Evolutionary conservation across 2,888 invertebrate genomes (phyloP).

Genomic region (Atrina japonica): DNA sequence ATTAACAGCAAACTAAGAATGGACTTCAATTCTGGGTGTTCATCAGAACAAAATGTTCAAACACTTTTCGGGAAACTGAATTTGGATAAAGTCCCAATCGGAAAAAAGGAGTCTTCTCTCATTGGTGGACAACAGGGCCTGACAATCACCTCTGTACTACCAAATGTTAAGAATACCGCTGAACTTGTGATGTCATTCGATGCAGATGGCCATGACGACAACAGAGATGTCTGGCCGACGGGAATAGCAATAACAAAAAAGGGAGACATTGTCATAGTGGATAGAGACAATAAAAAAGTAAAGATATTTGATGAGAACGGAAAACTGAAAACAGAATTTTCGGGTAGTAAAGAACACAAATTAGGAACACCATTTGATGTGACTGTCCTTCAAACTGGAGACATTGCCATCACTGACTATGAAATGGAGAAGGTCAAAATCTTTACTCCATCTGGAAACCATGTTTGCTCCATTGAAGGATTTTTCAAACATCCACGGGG

Average conservation of each 20-base stretch:
- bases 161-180: slow-evolving; percentile 53
- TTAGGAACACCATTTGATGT: slow-evolving; percentile 75
- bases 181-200: slow-evolving; percentile 59
- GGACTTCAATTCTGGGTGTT: slow-evolving; percentile 62
- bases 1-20: slow-evolving; percentile 56
- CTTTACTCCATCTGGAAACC: slow-evolving; percentile 62
- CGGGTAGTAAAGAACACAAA: slow-evolving; percentile 59
- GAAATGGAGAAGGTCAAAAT: slow-evolving; percentile 72
- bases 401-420: slow-evolving; percentile 74
- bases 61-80: slow-evolving; percentile 67
- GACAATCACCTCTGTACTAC: slow-evolving; percentile 59
- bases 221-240: slow-evolving; percentile 74
- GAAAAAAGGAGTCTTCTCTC: slow-evolving; percentile 50
- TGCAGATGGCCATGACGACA: slow-evolving; percentile 58
- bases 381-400: slow-evolving; percentile 66
- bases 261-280: slow-evolving; percentile 69
- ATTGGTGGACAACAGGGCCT: slow-evolving; percentile 39
- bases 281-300: slow-evolving; percentile 75
- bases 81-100: slow-evolving; percentile 53
- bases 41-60: slow-evolving; percentile 57
- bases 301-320: slow-evolving; percentile 70
- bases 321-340: slow-evolving; percentile 59
- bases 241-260: slow-evolving; percentile 66
- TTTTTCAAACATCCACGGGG: slow-evolving; percentile 75
- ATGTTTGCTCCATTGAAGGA: slow-evolving; percentile 60